Percentiles rank a stretch among this genome's conserved stretches.
Conservation (phyloP, 2,113 vertebrate species). For the Phoxinus phoxinus region DNA sequence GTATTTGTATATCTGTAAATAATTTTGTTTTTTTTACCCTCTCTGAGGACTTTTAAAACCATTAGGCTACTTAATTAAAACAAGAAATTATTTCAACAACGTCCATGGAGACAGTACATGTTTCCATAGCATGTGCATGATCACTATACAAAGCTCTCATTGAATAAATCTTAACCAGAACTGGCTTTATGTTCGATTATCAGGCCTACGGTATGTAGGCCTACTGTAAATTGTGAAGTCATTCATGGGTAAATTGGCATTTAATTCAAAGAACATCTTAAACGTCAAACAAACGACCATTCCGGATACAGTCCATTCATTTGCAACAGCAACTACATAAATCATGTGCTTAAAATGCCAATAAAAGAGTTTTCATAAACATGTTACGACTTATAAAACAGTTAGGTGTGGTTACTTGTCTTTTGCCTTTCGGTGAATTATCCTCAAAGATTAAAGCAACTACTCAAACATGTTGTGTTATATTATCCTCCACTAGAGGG, state of each 20-base stretch:
- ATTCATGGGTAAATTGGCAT: neutral
- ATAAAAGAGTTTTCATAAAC: neutral
- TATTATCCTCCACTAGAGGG: conserved; percentile 7
- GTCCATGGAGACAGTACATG: neutral
- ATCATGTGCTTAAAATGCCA: neutral
- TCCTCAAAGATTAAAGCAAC: neutral
- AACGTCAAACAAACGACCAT: neutral
- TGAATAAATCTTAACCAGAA: too few species aligned
- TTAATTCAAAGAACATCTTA: neutral
- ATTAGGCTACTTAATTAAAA: conserved; percentile 1
- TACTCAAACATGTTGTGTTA: neutral
- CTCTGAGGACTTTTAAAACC: neutral
- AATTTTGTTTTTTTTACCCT: neutral
- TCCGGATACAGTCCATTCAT: neutral
- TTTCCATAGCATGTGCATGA: neutral
- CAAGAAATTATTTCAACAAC: neutral
- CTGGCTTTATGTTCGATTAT: neutral
- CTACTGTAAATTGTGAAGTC: neutral
- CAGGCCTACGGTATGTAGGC: neutral
- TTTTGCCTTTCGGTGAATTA: neutral
- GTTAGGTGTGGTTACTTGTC: neutral
- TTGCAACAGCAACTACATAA: neutral
- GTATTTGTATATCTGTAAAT: neutral
- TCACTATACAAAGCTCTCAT: neutral
- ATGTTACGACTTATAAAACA: neutral